phyloP scores from a whole-genome alignment of 2,888 invertebrate genomes.

The Conops quadrifasciatus region DNA sequence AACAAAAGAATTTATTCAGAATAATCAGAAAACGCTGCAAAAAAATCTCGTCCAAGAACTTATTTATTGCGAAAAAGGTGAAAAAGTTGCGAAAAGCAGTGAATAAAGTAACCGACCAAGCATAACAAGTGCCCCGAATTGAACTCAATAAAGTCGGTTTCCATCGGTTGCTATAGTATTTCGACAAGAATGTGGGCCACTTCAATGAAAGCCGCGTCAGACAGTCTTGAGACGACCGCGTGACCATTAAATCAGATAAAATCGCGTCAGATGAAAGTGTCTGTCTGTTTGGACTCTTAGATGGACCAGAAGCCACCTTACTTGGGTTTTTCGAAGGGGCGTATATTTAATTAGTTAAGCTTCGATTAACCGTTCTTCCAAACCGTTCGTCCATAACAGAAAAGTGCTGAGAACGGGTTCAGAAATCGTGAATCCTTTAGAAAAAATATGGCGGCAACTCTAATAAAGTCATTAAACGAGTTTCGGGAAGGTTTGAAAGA shows the following conservation, averaged over 20 bases:
- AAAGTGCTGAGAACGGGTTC: no score
- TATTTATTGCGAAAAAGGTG: background rate
- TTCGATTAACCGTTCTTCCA: no score
- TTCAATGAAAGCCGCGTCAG: background rate
- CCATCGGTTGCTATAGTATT: background rate
- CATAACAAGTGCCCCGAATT: no score
- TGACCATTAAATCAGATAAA: constrained; percentile 20
- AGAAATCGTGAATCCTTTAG: background rate
- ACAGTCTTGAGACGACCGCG: background rate
- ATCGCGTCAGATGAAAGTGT: background rate
- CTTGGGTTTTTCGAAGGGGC: background rate
- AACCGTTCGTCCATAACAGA: no score
- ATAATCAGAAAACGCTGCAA: no score
- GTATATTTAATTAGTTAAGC: constrained; percentile 31
- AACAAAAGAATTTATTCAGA: constrained; percentile 15
- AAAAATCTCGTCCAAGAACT: background rate
- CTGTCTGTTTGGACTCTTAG: constrained; percentile 1
- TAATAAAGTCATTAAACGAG: constrained; percentile 32
- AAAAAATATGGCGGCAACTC: background rate
- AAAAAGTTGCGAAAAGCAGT: no score
- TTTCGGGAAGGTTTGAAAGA: background rate
- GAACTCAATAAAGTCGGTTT: background rate
- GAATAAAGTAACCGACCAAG: no score
- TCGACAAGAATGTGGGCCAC: constrained; percentile 3
- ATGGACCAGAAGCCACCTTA: background rate